Conservation (phyloP, 2,888 invertebrate species). For the Julus scandinavius region DNA sequence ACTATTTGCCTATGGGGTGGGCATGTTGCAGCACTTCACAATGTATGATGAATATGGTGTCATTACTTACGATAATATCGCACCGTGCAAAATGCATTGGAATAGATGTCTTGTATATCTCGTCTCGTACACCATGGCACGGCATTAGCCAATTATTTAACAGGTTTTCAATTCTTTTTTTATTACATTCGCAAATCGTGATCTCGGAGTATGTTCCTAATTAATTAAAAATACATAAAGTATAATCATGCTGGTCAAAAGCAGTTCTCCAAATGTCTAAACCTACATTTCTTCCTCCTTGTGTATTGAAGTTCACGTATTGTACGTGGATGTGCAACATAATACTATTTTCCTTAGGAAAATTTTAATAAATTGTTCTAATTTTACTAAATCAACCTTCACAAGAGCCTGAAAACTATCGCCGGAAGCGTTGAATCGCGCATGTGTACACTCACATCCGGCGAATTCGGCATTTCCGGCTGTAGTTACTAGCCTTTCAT, state of each 20-base stretch:
- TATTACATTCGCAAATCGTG: background rate
- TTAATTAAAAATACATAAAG: background rate
- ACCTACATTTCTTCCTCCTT: background rate
- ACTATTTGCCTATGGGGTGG: constrained; percentile 1
- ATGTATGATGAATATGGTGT: background rate
- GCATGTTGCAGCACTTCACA: background rate
- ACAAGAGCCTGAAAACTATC: no score
- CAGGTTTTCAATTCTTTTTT: background rate
- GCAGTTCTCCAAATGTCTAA: background rate
- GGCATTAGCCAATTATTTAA: constrained; percentile 8
- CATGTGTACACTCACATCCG: no score
- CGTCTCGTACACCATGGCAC: background rate
- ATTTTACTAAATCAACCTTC: no score
- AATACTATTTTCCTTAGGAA: no score
- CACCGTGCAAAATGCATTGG: background rate
- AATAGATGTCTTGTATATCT: background rate
- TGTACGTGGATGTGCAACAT: no score
- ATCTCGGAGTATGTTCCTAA: background rate
- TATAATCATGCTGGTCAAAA: background rate
- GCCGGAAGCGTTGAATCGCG: no score
- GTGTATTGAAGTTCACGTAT: no score
- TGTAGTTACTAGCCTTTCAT: no score
- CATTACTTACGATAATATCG: background rate
- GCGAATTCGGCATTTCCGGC: no score
- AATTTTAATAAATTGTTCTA: no score